Conservation (phyloP, 1,140 invertebrate genomes). For the Drosophila obscura region DNA sequence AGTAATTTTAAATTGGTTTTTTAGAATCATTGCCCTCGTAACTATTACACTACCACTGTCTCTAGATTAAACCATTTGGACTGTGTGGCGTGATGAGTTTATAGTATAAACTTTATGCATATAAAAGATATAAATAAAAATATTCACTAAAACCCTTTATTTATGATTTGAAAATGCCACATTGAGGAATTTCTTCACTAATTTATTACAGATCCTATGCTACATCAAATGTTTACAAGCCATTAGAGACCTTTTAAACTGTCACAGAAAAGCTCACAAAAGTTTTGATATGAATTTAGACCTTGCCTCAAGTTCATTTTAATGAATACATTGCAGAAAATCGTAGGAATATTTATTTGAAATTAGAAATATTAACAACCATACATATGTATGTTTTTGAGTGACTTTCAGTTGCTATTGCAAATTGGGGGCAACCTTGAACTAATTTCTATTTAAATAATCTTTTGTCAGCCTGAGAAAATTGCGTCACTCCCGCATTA, state of each 20-base stretch:
- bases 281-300: slow-evolving; percentile 30
- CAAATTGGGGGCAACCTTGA: slow-evolving; percentile 75
- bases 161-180: slow-evolving; percentile 1
- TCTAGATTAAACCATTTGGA: too few species aligned
- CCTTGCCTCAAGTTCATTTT: slow-evolving; percentile 65
- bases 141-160: background rate
- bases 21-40: too few species aligned
- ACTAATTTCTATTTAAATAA: slow-evolving; percentile 82
- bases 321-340: slow-evolving; percentile 23
- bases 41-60: too few species aligned
- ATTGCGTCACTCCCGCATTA: slow-evolving; percentile 64
- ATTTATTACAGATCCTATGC: slow-evolving; percentile 44
- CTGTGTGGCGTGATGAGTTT: too few species aligned
- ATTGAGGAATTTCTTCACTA: slow-evolving; percentile 24
- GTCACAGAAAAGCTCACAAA: slow-evolving; percentile 30
- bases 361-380: slow-evolving; percentile 31
- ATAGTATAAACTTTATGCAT: too few species aligned
- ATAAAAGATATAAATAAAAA: too few species aligned
- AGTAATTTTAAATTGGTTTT: too few species aligned
- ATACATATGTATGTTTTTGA: slow-evolving; percentile 7
- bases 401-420: slow-evolving; percentile 55
- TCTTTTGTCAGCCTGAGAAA: slow-evolving; percentile 62
- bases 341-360: slow-evolving; percentile 27
- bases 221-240: slow-evolving; percentile 43
- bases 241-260: slow-evolving; percentile 56